Base-by-base conservation (phyloP, 2,888 invertebrate genomes). In the Sphaerophoria taeniata region DNA sequence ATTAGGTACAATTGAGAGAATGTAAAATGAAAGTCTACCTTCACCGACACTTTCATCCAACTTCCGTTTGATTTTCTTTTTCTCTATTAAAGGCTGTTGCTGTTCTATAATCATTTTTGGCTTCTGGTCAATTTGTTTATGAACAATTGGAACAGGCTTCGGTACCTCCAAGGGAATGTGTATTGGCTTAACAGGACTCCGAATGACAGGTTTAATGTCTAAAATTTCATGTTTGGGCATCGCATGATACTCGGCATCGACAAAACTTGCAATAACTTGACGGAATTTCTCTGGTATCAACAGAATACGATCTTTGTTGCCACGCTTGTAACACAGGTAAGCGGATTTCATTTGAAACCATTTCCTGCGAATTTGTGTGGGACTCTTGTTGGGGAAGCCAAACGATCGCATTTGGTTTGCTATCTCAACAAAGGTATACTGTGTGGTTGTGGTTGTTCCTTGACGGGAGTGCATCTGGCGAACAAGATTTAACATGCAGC, bases 341-440 rank as follows among this genome's bases (percentile, higher is more conserved):
- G 90, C 90, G 0, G 90, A 90, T 69, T 90, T 90, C 90, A 90
- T 90, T 85, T 90, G 90, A 72, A 90, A 90, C 90, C 90, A 90
- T 49, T 90, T 90, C 5, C 90, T 84, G 34, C 90, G 87, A 6
- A 90, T 89, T 86, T 90, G 90, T 0, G 90, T 89, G 2, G 90
- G 89, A 2, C 90, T 89, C 77, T 90, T 90, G 67, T 90, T 90
- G 4, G 90, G 89, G 49, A 89, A 90, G 36, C 90, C 90, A 33
- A 87, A 87, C 14, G 88, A 89, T 75, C 88, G 89, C 90, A 90
- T 90, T 83, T 89, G 89, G 34, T 88, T 89, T 0, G 90, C 90
- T 34, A 90, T 90, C 79, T 90, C 90, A 0, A 89, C 88, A 69
- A 90, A 90, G 0, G 90, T 90, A 33, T 88, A 89, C 34, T 90